Evolutionary conservation across 30 jellyfish, hydroid and myxozoan genomes (phyloP), one percentile per base, ranked within the genome.

Genomic region (Turritopsis rubra): DNA sequence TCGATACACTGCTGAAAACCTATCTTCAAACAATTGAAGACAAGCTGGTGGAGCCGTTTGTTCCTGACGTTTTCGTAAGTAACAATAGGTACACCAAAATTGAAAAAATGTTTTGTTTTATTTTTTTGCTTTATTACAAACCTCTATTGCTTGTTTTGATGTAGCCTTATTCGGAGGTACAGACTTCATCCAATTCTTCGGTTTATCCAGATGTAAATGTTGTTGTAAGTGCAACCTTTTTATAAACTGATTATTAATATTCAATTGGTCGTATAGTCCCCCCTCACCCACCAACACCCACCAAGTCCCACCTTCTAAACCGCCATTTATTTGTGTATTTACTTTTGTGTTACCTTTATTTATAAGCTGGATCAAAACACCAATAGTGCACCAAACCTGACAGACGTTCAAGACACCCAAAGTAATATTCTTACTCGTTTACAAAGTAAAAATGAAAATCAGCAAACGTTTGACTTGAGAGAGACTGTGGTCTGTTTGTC

Each of bases 21-120:
- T 68, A 68, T 1, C 28, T 23, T 68, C 77, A 68, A 19, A 27
- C 30, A n/a, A n/a, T 68, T n/a, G 30, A 68, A 23, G 77, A 68
- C 77, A 68, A 68, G 77, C 17, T 27, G 30, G 77, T 27, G 28
- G n/a, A 68, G 77, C 77, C 77, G 21, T 68, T 68, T 27, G 30
- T 68, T 9, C 77, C 77, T n/a, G 77, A 68, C 9, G 19, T 68
- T n/a, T 68, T n/a, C 21, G 77, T 68, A 68, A 68, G 77, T 68
- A n/a, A n/a, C n/a, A n/a, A n/a, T n/a, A n/a, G n/a, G n/a, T n/a
- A n/a, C 60, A 41, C 60, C 60, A 41, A 5, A 41, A 41, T 41
- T 41, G 60, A 13, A 3, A 13, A 13, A 41, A 13, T 41, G 60
- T 13, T 41, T 41, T 41, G 60, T 41, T 41, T 41, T 41, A 41